Percentiles rank a stretch among this genome's conserved stretches.
These are phyloP conservation scores for Cheirogaleus major DNA, from an alignment of 2,797 vertebrate genomes.

Conservation along the genomic window DNA sequence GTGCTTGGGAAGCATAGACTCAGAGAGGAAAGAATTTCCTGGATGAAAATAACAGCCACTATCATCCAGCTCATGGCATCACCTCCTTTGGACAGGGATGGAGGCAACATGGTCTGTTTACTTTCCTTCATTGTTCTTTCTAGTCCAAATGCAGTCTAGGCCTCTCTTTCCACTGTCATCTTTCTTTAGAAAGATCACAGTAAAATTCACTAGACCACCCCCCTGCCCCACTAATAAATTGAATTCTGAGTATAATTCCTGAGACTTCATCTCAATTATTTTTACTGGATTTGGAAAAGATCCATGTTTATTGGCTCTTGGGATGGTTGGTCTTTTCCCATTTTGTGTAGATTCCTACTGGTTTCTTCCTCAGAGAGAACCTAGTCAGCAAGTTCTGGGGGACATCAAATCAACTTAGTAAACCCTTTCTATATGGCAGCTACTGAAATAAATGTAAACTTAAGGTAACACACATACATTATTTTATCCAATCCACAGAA, in stretches of 20 bases:
- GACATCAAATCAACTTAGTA: not conserved
- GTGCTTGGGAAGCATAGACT: not conserved
- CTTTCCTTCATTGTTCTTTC: not conserved
- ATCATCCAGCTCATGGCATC: not conserved
- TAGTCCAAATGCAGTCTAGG: not conserved
- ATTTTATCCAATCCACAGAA: not conserved
- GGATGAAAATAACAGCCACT: not conserved
- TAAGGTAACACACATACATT: not conserved
- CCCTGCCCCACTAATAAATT: not conserved
- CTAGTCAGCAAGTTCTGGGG: not conserved
- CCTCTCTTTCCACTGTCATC: not conserved
- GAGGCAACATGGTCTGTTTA: not conserved
- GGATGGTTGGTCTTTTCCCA: not conserved
- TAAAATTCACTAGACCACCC: not conserved
- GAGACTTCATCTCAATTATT: not conserved
- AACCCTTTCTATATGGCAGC: not conserved
- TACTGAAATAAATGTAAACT: not conserved
- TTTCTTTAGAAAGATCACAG: not conserved
- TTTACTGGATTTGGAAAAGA: not conserved
- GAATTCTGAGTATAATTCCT: not conserved
- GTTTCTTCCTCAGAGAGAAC: not conserved
- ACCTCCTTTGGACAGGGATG: not conserved
- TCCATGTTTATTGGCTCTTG: not conserved
- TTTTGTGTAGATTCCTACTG: not conserved
- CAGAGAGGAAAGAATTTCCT: not conserved